Percentiles rank a stretch among this genome's conserved stretches.
These are phyloP conservation scores for Arnoldichthys spilopterus DNA, from an alignment of 2,797 vertebrate species.

Conservation along the genomic window DNA sequence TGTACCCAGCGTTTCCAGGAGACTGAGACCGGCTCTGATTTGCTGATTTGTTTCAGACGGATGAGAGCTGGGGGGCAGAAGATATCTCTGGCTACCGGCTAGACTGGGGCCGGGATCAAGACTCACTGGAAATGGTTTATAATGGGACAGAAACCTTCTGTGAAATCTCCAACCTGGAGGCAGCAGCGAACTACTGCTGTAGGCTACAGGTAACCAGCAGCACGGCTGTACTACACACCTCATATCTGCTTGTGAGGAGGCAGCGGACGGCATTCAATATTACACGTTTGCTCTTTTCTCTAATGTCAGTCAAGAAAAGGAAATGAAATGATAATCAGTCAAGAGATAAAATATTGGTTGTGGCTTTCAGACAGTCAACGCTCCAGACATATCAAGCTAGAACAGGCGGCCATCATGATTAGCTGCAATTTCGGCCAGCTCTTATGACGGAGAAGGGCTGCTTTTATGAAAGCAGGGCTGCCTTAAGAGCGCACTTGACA, in stretches of 20 bases:
- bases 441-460: background rate
- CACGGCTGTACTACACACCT: background rate
- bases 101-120: conserved; percentile 91
- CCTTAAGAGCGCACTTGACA: no score
- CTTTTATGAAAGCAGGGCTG: no score
- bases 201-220: conserved; percentile 86
- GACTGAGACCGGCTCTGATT: conserved; percentile 31
- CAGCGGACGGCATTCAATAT: background rate
- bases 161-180: conserved; percentile 85
- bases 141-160: conserved; percentile 86
- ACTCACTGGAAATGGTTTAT: conserved; percentile 88
- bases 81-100: conserved; percentile 95
- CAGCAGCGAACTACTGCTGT: conserved; percentile 90
- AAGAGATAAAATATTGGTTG: no score
- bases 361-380: no score
- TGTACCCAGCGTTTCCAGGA: conserved; percentile 36
- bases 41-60: conserved; percentile 80
- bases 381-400: no score
- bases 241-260: background rate
- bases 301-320: no score
- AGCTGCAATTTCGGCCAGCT: no score
- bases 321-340: no score
- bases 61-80: conserved; percentile 89
- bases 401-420: no score
- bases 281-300: no score